Base-by-base conservation (phyloP, 1,140 invertebrate genomes). In the Neelides sp. region DNA sequence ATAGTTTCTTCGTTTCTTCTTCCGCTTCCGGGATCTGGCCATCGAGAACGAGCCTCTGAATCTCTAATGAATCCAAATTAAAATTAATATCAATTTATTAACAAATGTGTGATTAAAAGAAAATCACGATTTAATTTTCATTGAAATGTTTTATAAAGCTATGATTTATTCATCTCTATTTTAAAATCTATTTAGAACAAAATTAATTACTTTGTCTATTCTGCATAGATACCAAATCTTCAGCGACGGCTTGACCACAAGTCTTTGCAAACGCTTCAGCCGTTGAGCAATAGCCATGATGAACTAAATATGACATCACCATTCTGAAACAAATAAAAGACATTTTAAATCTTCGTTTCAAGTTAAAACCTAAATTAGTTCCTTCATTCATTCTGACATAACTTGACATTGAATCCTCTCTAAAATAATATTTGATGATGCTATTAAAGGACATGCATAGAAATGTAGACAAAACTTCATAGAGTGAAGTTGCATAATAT, bases 21-120 rank as follows among this genome's bases (percentile, higher is more conserved):
- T 97, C 91, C 36, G 94, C 93, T 71, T 96, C 91, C 15, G 88
- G 85, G 76, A 96, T 91, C 62, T 85, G 77, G 17, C 93, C 93
- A 39, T 81, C 75, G 63, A 95, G 70, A 60, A 97, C 83, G 64
- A 97, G 71, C 67, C 89, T 89, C 63, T 94, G 81, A 68, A 98
- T 93, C 76, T 81, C 87, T 95, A 70, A 1, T 73, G 42, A 44
- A 36, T 13, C 7, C 7, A 44, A 44, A 13, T 45, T 39, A 17
- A 4, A 13, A 22, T 17, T 28, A 27, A 20, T 15, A 12, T 8
- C 5, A 45, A 28, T 15, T 23, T 26, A 46, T 58, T 27, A 59
- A 24, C 40, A 17, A 42, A 40, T 7, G 27, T 23, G 17, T 4
- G 13, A n/a, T 43, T 10, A 20, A 3, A 30, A 13, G 23, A 26